Evolutionary conservation across 1,140 invertebrate species (phyloP).

Genomic region (Pemphigus obesinymphae): DNA sequence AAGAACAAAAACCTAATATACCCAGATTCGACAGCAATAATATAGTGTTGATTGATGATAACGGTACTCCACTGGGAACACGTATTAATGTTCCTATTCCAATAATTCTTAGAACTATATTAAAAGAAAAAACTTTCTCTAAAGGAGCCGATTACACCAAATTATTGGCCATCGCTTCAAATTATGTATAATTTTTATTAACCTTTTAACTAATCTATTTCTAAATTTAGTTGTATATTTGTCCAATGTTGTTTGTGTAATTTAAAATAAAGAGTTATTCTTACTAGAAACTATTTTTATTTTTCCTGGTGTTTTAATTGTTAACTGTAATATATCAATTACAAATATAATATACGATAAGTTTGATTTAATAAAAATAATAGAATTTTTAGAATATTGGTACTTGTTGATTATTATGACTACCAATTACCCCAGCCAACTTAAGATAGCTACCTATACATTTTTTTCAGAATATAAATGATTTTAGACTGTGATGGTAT

Average conservation of each 20-base stretch:
- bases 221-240: not conserved
- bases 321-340: no score
- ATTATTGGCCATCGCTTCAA: slow-evolving; percentile 84
- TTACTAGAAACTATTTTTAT: not conserved
- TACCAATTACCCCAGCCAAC: no score
- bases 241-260: not conserved
- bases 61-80: slow-evolving; percentile 86
- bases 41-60: slow-evolving; percentile 91
- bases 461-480: no score
- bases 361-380: no score
- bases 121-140: slow-evolving; percentile 72
- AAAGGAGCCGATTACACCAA: slow-evolving; percentile 94
- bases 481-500: no score
- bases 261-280: not conserved
- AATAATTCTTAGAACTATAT: slow-evolving; percentile 77
- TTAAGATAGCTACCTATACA: no score
- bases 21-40: slow-evolving; percentile 97
- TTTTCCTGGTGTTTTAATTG: not conserved
- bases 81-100: slow-evolving; percentile 93
- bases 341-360: no score
- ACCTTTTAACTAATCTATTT: slow-evolving; percentile 1
- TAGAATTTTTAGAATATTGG: no score
- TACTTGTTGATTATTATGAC: no score
- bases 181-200: slow-evolving; percentile 82
- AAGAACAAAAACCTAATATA: slow-evolving; percentile 73